Conservation (phyloP, 2,113 vertebrate genomes). For the Apodemus sylvaticus region DNA sequence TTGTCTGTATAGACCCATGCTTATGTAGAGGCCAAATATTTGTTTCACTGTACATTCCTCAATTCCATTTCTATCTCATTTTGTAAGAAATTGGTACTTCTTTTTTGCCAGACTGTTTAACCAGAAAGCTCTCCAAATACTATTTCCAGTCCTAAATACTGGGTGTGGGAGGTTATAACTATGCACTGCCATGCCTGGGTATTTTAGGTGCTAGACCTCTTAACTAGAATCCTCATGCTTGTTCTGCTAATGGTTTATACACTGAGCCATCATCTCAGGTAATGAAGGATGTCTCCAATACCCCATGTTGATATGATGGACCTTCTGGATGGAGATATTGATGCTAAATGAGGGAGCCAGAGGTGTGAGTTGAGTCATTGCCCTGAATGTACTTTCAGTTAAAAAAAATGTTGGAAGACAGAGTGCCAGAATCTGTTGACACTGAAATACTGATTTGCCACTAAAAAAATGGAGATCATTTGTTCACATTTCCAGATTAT, state of each 20-base stretch:
- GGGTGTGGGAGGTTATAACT: not conserved
- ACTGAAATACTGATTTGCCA: slow-evolving; percentile 61
- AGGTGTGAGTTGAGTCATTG: not conserved
- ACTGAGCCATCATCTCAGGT: not conserved
- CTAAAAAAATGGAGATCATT: slow-evolving; percentile 23
- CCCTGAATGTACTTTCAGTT: not conserved
- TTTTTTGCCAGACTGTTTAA: not conserved
- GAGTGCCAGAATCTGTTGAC: slow-evolving; percentile 4
- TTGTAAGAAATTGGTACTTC: too few relatives aligned
- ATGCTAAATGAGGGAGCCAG: not conserved
- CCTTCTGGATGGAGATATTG: not conserved
- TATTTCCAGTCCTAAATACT: too few relatives aligned
- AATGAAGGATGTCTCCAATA: not conserved
- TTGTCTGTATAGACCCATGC: too few relatives aligned
- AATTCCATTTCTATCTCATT: not conserved
- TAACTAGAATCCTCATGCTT: not conserved
- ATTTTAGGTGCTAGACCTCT: not conserved
- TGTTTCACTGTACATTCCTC: not conserved
- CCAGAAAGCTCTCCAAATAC: not conserved
- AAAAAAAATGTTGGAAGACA: not conserved
- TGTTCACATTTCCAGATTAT: slow-evolving; percentile 75
- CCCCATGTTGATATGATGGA: not conserved
- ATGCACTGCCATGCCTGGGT: too few relatives aligned
- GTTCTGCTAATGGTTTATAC: not conserved
- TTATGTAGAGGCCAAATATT: not conserved